phyloP scores from a whole-genome alignment of 1,140 invertebrate species.

The Aphaenogaster floridana region DNA sequence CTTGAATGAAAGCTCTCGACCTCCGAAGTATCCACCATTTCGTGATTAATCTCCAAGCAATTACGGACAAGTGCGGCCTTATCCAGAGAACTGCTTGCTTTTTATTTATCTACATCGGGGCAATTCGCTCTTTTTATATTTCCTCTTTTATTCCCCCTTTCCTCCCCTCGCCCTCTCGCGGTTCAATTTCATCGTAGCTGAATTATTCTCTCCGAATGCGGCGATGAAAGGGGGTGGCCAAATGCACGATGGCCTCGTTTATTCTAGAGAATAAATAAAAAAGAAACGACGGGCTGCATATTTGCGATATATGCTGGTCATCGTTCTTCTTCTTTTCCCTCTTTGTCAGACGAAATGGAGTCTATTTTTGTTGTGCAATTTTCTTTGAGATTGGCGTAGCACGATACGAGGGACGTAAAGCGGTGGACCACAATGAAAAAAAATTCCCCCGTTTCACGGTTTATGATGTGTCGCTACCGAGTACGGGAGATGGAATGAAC shows the following conservation, averaged over 20 bases:
- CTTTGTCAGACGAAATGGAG: slow-evolving; percentile 29
- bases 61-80: slow-evolving; percentile 45
- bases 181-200: slow-evolving; percentile 56
- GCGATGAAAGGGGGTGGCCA: slow-evolving; percentile 49
- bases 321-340: slow-evolving; percentile 21
- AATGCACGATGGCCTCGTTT: slow-evolving; percentile 64
- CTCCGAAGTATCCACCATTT: slow-evolving; percentile 44
- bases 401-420: slow-evolving; percentile 27
- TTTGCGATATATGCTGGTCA: slow-evolving; percentile 4
- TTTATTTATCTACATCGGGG: slow-evolving; percentile 62
- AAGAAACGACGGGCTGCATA: slow-evolving; percentile 17
- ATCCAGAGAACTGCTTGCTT: slow-evolving; percentile 8
- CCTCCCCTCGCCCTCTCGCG: not conserved
- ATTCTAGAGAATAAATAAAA: slow-evolving; percentile 65
- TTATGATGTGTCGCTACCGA: slow-evolving; percentile 36
- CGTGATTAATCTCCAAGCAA: slow-evolving; percentile 61
- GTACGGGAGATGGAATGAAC: slow-evolving; percentile 15
- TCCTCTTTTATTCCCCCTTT: not conserved
- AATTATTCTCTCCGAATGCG: slow-evolving; percentile 64
- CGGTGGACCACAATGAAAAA: slow-evolving; percentile 46
- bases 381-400: slow-evolving; percentile 65
- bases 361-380: slow-evolving; percentile 60
- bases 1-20: slow-evolving; percentile 20
- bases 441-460: slow-evolving; percentile 22
- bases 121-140: slow-evolving; percentile 35